Evolutionary conservation across 2,888 invertebrate species (phyloP), one percentile per base, ranked within the genome.

Genomic region (Drosophila emarginata): DNA sequence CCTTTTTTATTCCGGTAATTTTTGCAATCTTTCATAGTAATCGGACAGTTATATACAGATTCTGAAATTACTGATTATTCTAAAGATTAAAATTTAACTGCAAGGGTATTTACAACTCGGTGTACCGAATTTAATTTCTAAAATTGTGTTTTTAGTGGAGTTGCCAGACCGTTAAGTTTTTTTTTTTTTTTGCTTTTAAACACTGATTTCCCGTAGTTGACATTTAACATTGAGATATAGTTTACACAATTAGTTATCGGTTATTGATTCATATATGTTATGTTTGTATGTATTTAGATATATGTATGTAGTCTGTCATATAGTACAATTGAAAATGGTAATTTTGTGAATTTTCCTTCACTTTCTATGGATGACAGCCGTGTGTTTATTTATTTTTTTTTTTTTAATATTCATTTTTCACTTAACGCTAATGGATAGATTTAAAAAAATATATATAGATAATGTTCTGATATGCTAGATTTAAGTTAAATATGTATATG

Each of bases 401-500:
- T 28, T 23, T 23, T 74, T 68, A 54, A 61, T 59, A 11, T 62
- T 62, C 45, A 4, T 40, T 14, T n/a, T 40, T 62, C 39, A 32
- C 18, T 54, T 59, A 60, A 45, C 54, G 36, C 26, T 67, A 64
- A 14, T 18, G 57, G 15, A 73, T 68, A 68, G 61, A 37, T 72
- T 70, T 72, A 68, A 58, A 82, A 84, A 84, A 79, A 84, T 84
- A 76, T 37, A 61, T 62, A 40, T 45, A 45, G 40, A 45, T 45
- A 45, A 45, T 56, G 23, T 21, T 21, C 21, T 37, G 72, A 69
- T 65, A 68, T 71, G 54, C 54, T 54, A 32, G 28, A 21, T 60
- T 66, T 14, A 65, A 69, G 68, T 51, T 73, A 58, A 60, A 50
- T 50, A 32, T 23, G 15, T 54, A 14, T 9, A 39, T 23, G 28